Evolutionary conservation across 1,140 invertebrate genomes (phyloP), one percentile per base, ranked within the genome.

Genomic region (Andrena cerasifolii): DNA sequence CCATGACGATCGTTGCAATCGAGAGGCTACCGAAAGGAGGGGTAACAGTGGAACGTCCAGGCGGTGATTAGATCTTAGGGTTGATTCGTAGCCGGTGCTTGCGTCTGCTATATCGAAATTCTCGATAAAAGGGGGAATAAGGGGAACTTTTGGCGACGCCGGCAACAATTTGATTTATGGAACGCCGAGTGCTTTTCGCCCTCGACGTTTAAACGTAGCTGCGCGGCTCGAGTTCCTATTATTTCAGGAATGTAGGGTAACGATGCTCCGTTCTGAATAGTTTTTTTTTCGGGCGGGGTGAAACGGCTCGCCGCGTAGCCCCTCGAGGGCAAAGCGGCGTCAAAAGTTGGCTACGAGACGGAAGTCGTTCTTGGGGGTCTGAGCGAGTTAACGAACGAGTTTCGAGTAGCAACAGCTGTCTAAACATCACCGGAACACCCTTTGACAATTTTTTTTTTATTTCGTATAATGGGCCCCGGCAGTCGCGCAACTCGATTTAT

Each of bases 321-420:
- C 63, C 63, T 21, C 21, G 8, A n/a, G 43, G 51, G 72, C 5
- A 24, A 6, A 12, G 63, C 53, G 33, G 36, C 33, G 66, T 68
- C 16, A 76, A n/a, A 54, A 61, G 45, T 62, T 33, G 56, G 63
- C 33, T 49, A 51, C 66, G 59, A 59, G 61, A 53, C 70, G 80
- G 82, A 85, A 84, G 83, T 84, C 82, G 68, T 70, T 84, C 54
- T 80, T 66, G 78, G 62, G 31, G 49, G 77, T 74, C 71, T 49
- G 72, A 83, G 51, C 67, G 62, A 77, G 67, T 77, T 80, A 84
- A 84, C 68, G 78, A 85, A 84, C 82, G 78, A 84, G 82, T 84
- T 76, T 84, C 78, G 71, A 84, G 82, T 84, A 84, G 72, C 56
- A 53, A 47, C 83, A 85, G 82, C 85, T 87, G 83, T 86, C 79